phyloP scores from a whole-genome alignment of 1,140 invertebrate genomes.

The Amyelois transitella region DNA sequence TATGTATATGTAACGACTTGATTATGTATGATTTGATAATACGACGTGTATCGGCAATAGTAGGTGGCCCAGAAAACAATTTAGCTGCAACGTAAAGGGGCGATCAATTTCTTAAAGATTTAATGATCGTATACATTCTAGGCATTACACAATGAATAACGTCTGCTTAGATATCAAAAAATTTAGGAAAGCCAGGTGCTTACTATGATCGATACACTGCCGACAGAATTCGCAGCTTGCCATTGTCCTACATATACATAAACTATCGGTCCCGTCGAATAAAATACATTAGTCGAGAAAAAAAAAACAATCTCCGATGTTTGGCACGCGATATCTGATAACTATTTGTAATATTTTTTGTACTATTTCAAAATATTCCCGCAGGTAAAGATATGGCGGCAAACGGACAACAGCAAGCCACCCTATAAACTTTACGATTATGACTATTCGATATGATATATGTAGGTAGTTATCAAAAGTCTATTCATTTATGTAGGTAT shows the following conservation, averaged over 20 bases:
- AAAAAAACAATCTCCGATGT: constrained; percentile 35
- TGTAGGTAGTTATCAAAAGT: constrained; percentile 22
- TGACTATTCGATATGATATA: constrained; percentile 25
- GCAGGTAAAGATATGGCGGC: constrained; percentile 9
- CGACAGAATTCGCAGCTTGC: constrained; percentile 21
- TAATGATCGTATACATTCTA: not conserved
- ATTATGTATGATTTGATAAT: constrained; percentile 20
- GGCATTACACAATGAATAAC: not conserved
- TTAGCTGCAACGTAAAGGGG: not conserved
- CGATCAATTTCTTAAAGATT: constrained; percentile 12
- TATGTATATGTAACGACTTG: constrained; percentile 30
- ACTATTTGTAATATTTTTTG: constrained; percentile 37
- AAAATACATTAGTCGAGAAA: constrained; percentile 25
- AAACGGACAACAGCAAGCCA: constrained; percentile 52
- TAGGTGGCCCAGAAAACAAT: constrained; percentile 3
- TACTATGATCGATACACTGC: constrained; percentile 19
- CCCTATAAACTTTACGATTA: constrained; percentile 17
- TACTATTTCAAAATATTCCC: constrained; percentile 40
- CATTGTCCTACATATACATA: constrained; percentile 21
- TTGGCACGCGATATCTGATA: constrained; percentile 57
- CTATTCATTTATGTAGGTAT: constrained; percentile 24
- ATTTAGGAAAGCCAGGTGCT: constrained; percentile 12
- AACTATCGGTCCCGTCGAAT: constrained; percentile 26
- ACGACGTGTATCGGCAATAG: constrained; percentile 21
- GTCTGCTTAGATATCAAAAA: not conserved